phyloP scores from a whole-genome alignment of 2,888 invertebrate species.

The Fragum whitleyi region DNA sequence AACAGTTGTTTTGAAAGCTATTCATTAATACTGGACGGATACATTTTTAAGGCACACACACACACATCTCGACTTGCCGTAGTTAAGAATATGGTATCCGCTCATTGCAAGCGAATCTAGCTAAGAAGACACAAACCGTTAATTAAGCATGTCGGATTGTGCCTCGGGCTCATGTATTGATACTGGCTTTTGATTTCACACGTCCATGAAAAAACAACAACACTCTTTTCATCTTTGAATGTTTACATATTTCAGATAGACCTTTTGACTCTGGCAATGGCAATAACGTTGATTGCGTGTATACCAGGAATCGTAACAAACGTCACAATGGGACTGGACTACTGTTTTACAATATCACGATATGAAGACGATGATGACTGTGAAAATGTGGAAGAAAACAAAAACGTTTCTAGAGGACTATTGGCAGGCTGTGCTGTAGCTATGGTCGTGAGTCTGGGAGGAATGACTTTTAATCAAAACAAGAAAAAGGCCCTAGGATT shows the following conservation, averaged over 20 bases:
- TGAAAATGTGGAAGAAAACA: not conserved
- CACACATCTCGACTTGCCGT: too few relatives aligned
- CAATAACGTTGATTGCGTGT: not conserved
- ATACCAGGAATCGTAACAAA: not conserved
- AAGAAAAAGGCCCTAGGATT: not conserved
- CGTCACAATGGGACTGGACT: not conserved
- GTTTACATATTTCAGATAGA: not conserved
- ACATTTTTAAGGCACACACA: too few relatives aligned
- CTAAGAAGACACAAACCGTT: too few relatives aligned
- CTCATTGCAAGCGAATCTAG: too few relatives aligned
- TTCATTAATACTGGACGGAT: too few relatives aligned
- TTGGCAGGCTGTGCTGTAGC: not conserved
- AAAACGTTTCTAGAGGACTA: not conserved
- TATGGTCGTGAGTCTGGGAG: not conserved
- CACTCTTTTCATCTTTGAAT: too few relatives aligned
- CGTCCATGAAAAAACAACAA: too few relatives aligned
- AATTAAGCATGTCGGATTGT: too few relatives aligned
- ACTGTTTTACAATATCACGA: not conserved
- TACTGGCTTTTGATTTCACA: too few relatives aligned
- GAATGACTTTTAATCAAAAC: not conserved
- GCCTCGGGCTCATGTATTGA: too few relatives aligned
- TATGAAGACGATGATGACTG: not conserved
- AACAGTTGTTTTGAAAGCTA: too few relatives aligned
- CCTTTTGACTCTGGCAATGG: not conserved
- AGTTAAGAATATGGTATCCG: too few relatives aligned